These are phyloP conservation scores for Etia nguti DNA, from an alignment of 2,113 vertebrate species.

Conservation along the genomic window DNA sequence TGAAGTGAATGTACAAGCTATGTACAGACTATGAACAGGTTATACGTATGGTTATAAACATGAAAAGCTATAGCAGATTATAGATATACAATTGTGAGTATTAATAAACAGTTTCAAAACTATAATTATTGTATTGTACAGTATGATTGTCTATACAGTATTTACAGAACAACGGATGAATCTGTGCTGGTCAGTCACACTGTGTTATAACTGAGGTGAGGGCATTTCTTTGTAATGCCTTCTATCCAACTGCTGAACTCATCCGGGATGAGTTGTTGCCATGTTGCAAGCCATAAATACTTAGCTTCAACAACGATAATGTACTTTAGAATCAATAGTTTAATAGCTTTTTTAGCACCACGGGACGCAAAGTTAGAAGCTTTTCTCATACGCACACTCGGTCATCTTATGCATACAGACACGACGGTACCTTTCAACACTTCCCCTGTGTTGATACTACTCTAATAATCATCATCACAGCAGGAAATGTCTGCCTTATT, in stretches of 20 bases:
- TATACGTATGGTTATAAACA: too few species aligned
- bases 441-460: neutral
- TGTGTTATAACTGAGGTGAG: neutral
- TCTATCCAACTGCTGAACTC: neutral
- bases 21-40: too few species aligned
- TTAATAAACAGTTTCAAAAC: too few species aligned
- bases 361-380: neutral
- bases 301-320: conserved; percentile 35
- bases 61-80: too few species aligned
- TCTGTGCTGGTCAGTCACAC: neutral
- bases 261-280: neutral
- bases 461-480: neutral
- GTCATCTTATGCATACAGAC: neutral
- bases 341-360: conserved; percentile 18
- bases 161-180: neutral
- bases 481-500: neutral
- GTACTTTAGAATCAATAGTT: conserved; percentile 52
- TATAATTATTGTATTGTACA: too few species aligned
- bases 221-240: neutral
- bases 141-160: too few species aligned
- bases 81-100: too few species aligned
- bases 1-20: too few species aligned
- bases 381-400: neutral
- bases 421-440: neutral
- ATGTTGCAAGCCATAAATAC: conserved; percentile 9